Conservation (phyloP, 1,140 invertebrate species). For the Coelopa frigida region DNA sequence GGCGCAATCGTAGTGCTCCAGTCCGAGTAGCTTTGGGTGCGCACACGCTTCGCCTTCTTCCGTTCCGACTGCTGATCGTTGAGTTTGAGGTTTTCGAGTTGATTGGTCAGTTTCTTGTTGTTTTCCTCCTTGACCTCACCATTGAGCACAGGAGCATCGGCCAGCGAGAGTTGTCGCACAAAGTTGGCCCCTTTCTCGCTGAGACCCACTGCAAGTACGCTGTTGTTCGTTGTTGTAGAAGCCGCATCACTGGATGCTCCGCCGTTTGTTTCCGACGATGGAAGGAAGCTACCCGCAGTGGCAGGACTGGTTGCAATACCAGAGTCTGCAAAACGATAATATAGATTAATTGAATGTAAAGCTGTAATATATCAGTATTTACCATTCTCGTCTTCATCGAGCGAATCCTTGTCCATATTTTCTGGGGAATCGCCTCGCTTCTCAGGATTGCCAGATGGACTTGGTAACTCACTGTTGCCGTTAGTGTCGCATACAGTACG, state of each 20-base stretch:
- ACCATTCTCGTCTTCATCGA: constrained; percentile 43
- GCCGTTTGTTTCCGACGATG: constrained; percentile 12
- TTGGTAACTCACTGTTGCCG: constrained; percentile 32
- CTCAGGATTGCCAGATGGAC: constrained; percentile 29
- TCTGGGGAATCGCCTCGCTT: constrained; percentile 51
- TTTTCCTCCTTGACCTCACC: constrained; percentile 8
- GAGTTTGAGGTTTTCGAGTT: constrained; percentile 9
- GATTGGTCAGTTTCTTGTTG: too few species aligned
- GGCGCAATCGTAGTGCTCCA: constrained; percentile 52
- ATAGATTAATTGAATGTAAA: too few species aligned
- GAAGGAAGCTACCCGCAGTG: constrained; percentile 12
- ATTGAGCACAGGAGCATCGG: constrained; percentile 9
- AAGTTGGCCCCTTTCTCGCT: constrained; percentile 33
- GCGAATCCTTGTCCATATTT: constrained; percentile 49
- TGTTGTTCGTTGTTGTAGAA: constrained; percentile 5
- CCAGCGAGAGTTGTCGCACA: constrained; percentile 26
- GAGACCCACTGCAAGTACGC: constrained; percentile 26
- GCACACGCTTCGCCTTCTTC: constrained; percentile 25
- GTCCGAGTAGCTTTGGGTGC: constrained; percentile 40
- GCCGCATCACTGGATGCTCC: constrained; percentile 5
- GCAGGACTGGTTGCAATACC: constrained; percentile 41
- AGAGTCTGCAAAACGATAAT: constrained; percentile 24
- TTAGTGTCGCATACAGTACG: constrained; percentile 26
- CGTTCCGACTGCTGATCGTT: constrained; percentile 11
- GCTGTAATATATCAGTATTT: constrained; percentile 9